phyloP scores from a whole-genome alignment of 2,888 invertebrate genomes.

The Epistrophe eligans region DNA sequence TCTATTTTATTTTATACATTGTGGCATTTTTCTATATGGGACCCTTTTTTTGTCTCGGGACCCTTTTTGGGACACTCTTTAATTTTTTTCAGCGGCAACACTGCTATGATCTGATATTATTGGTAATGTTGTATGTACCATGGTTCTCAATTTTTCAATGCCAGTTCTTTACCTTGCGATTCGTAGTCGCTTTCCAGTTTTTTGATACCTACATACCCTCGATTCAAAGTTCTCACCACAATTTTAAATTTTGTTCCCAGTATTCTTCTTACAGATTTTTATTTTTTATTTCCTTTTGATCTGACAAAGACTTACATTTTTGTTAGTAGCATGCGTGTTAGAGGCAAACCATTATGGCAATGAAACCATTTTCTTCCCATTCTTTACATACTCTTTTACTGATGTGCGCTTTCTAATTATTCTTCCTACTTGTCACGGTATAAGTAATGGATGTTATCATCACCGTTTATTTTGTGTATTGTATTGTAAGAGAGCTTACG shows the following conservation, averaged over 20 bases:
- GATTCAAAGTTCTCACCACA: conserved; percentile 9
- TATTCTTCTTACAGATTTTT: conserved; percentile 10
- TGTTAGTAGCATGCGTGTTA: conserved; percentile 63
- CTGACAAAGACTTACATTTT: conserved; percentile 31
- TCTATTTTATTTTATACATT: too few species aligned
- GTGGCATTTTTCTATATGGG: too few species aligned
- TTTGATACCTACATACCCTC: not conserved
- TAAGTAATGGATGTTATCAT: conserved; percentile 22
- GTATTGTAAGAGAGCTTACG: not conserved
- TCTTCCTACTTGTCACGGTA: conserved; percentile 13
- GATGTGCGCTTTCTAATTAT: conserved; percentile 36
- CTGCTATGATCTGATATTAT: too few species aligned
- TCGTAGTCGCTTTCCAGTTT: not conserved
- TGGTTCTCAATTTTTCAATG: not conserved
- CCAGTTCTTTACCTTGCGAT: not conserved
- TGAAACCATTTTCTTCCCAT: conserved; percentile 36
- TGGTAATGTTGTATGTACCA: not conserved
- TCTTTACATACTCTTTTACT: conserved; percentile 15
- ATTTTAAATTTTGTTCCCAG: conserved; percentile 18
- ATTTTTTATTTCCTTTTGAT: not conserved
- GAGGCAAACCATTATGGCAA: conserved; percentile 32
- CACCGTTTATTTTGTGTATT: not conserved
- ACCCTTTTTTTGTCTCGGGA: too few species aligned
- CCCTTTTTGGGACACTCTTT: too few species aligned
- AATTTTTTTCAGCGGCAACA: too few species aligned